Evolutionary conservation across 2,888 invertebrate genomes (phyloP).

Genomic region (Drosophila paramelanica): DNA sequence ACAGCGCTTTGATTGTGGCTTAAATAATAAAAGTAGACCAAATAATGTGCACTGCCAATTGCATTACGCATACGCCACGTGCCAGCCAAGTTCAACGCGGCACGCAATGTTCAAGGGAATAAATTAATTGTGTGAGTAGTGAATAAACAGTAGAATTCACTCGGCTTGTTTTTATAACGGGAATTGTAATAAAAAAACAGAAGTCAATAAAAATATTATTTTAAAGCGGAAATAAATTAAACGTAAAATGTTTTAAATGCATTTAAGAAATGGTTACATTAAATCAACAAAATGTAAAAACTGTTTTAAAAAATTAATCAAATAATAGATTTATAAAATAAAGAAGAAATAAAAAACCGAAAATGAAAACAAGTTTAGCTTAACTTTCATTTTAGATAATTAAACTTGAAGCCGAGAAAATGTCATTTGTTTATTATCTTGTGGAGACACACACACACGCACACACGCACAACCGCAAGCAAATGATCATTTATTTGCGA

Average conservation of each 20-base stretch:
- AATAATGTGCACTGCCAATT: conserved; percentile 15
- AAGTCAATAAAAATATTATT: conserved; percentile 26
- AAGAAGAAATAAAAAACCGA: too few species aligned
- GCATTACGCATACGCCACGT: conserved; percentile 37
- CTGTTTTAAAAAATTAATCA: too few species aligned
- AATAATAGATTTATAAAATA: too few species aligned
- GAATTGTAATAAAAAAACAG: neutral
- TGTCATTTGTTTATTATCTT: neutral
- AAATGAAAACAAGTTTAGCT: too few species aligned
- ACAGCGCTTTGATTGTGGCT: conserved; percentile 23
- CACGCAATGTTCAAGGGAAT: conserved; percentile 26
- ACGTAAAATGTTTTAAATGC: too few species aligned
- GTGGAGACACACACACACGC: neutral
- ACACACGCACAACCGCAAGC: conserved; percentile 7
- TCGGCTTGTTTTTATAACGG: neutral
- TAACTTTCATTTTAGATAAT: too few species aligned
- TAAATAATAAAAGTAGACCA: conserved; percentile 55
- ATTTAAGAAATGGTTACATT: too few species aligned
- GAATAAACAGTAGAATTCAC: neutral
- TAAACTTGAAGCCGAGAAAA: neutral
- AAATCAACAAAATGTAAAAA: too few species aligned
- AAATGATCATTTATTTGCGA: conserved; percentile 59
- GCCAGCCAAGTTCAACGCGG: conserved; percentile 8
- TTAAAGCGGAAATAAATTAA: neutral
- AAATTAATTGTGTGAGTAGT: conserved; percentile 10